These are phyloP conservation scores for Nasonovia ribisnigri DNA, from an alignment of 2,888 invertebrate species.

Conservation along the genomic window DNA sequence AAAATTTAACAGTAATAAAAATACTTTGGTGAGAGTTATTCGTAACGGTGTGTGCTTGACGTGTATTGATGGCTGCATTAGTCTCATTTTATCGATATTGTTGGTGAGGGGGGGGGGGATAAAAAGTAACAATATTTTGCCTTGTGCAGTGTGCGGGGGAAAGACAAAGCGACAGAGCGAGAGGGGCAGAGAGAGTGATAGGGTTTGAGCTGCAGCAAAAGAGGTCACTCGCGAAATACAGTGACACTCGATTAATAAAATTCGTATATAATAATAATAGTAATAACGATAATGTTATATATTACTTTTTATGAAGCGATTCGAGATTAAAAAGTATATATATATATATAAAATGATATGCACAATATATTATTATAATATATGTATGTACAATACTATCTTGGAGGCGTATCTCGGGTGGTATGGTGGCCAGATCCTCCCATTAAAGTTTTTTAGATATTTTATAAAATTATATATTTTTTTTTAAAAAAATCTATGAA, in stretches of 20 bases:
- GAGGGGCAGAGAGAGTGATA: background rate
- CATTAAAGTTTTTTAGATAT: background rate
- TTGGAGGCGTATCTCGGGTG: background rate
- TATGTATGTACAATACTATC: background rate
- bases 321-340: constrained; percentile 14
- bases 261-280: background rate
- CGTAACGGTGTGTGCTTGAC: constrained; percentile 36
- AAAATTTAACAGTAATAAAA: background rate
- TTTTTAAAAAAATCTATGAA: background rate
- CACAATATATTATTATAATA: background rate
- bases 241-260: constrained; percentile 44
- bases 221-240: background rate
- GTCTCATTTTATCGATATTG: constrained; percentile 47
- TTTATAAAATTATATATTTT: background rate
- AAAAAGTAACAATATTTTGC: constrained; percentile 26
- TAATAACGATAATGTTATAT: background rate
- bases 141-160: background rate
- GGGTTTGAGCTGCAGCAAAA: constrained; percentile 1
- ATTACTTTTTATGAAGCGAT: background rate
- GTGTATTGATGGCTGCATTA: constrained; percentile 40
- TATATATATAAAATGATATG: background rate
- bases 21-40: constrained; percentile 12
- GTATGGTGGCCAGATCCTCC: background rate
- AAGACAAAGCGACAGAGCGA: background rate
- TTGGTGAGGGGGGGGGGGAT: background rate